These are phyloP conservation scores for Oikopleura dioica DNA, from an alignment of 23 tunicate species.

Conservation along the genomic window DNA sequence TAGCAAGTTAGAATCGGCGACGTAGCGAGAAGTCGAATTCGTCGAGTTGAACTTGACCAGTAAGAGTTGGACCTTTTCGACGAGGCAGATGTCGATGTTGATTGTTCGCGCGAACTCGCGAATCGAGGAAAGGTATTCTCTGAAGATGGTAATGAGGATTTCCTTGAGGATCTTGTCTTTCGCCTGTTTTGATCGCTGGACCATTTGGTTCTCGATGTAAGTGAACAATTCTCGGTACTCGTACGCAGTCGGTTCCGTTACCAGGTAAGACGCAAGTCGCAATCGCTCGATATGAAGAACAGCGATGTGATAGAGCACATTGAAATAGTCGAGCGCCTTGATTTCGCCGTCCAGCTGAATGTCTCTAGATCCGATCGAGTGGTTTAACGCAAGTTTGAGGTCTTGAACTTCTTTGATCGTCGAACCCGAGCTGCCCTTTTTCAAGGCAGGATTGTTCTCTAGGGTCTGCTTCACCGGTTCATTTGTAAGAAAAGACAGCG, in stretches of 20 bases:
- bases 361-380: background rate
- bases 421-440: background rate
- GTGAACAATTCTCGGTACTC: background rate
- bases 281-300: background rate
- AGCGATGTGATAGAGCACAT: background rate
- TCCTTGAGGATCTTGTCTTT: background rate
- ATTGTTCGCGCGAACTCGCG: background rate
- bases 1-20: background rate
- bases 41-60: background rate
- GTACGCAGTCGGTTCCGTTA: background rate
- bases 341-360: background rate
- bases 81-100: background rate
- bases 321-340: background rate
- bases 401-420: background rate
- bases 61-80: background rate
- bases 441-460: background rate
- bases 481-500: background rate
- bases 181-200: background rate
- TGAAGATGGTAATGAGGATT: background rate
- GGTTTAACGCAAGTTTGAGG: background rate
- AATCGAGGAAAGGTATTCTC: background rate
- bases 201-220: conserved; percentile 7
- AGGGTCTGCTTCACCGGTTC: conserved; percentile 7
- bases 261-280: background rate
- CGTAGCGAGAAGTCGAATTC: background rate